These are phyloP conservation scores for Macrosiphum euphorbiae DNA, from an alignment of 2,888 invertebrate genomes.

Conservation along the genomic window DNA sequence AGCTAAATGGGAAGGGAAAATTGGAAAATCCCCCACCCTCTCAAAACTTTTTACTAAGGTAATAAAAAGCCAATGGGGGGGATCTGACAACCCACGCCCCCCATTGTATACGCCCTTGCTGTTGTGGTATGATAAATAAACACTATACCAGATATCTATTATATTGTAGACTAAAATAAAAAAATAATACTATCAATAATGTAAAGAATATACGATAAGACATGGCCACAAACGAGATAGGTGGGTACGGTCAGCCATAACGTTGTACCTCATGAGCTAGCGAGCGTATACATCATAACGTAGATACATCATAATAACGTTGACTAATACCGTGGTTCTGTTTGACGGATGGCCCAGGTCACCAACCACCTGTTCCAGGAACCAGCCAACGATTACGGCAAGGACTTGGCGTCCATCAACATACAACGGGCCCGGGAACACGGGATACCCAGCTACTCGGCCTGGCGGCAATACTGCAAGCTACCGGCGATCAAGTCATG, in stretches of 20 bases:
- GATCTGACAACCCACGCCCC: too few relatives aligned
- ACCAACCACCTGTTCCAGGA: constrained; percentile 65
- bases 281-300: neutral
- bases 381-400: constrained; percentile 70
- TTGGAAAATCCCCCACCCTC: too few relatives aligned
- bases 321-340: neutral
- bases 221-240: neutral
- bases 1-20: too few relatives aligned
- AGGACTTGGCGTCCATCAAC: constrained; percentile 82
- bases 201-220: neutral
- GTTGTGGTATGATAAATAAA: neutral
- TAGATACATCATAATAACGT: neutral
- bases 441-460: constrained; percentile 80
- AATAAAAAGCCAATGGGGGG: too few relatives aligned
- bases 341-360: constrained; percentile 52
- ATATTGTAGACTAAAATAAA: neutral
- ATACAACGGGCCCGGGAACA: constrained; percentile 87
- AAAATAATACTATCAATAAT: neutral
- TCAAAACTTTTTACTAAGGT: too few relatives aligned
- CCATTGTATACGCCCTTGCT: too few relatives aligned
- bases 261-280: neutral
- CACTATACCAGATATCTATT: neutral
- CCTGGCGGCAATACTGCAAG: constrained; percentile 78
- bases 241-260: neutral
- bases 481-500: constrained; percentile 69